Percentiles rank a stretch among this genome's conserved stretches.
phyloP scores from a whole-genome alignment of 2,113 vertebrate species.

The Pedetes capensis region DNA sequence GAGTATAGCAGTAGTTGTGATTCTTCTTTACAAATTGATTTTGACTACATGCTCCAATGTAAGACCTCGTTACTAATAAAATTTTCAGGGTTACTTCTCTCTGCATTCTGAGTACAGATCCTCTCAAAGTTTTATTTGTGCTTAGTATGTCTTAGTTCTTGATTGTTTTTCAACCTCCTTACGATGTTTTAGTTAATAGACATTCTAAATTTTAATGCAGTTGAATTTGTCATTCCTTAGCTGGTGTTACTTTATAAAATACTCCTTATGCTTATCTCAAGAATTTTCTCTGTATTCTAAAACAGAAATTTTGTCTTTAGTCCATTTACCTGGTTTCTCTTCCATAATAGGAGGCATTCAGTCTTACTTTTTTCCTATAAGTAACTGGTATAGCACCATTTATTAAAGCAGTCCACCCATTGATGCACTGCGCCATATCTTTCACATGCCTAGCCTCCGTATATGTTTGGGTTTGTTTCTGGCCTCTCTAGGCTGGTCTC shows the following conservation, averaged over 20 bases:
- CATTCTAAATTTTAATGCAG: not conserved
- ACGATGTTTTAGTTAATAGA: not conserved
- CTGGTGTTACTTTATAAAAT: not conserved
- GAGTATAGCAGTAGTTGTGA: not conserved
- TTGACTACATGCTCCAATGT: not conserved
- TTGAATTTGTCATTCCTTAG: not conserved
- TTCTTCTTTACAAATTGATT: not conserved
- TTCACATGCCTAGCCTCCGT: not conserved
- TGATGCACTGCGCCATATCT: not conserved
- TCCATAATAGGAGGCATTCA: not conserved
- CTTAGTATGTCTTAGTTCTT: not conserved
- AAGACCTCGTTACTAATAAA: not conserved
- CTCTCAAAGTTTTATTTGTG: conserved; percentile 16
- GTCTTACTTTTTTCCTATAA: not conserved
- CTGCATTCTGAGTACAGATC: not conserved
- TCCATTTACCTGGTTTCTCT: not conserved
- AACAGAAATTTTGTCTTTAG: not conserved
- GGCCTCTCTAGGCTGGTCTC: not conserved
- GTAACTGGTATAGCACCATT: not conserved
- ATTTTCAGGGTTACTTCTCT: not conserved
- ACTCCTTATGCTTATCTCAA: not conserved
- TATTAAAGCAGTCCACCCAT: not conserved
- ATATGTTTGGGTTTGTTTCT: not conserved
- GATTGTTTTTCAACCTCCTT: not conserved
- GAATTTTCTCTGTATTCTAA: not conserved